Conservation (phyloP, 2,797 vertebrate genomes). For the Hyperoplus immaculatus region DNA sequence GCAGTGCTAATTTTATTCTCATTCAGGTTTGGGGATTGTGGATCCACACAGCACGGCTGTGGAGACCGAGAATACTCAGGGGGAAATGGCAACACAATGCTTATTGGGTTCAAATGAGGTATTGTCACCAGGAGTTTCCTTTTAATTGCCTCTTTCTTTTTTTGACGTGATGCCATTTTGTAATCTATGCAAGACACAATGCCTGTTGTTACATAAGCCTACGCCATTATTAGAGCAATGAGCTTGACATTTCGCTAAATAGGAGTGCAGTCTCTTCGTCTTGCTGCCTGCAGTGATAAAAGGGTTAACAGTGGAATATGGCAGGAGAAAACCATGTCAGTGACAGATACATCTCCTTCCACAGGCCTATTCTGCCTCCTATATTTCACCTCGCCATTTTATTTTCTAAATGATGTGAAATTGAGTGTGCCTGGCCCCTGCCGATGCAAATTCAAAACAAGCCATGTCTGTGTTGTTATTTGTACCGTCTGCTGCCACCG, state of each 20-base stretch:
- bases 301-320: conserved; percentile 28
- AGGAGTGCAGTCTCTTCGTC: conserved; percentile 2
- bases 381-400: not conserved
- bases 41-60: not conserved
- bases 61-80: conserved; percentile 5
- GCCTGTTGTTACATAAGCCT: conserved; percentile 40
- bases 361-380: not conserved
- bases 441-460: conserved; percentile 32
- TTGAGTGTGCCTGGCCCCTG: conserved; percentile 26
- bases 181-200: conserved; percentile 42
- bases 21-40: conserved; percentile 1
- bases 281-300: conserved; percentile 20
- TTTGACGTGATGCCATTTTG: conserved; percentile 42
- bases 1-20: conserved; percentile 25
- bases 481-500: conserved; percentile 40
- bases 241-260: conserved; percentile 52
- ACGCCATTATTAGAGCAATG: conserved; percentile 55
- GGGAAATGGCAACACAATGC: conserved; percentile 21
- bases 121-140: not conserved
- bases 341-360: conserved; percentile 30
- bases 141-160: conserved; percentile 50
- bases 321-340: conserved; percentile 24
- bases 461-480: conserved; percentile 28
- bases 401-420: conserved; percentile 17
- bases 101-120: conserved; percentile 42